Percentiles rank a stretch among this genome's conserved stretches.
Conservation (phyloP, 2,797 vertebrate species). For the Karalla daura region DNA sequence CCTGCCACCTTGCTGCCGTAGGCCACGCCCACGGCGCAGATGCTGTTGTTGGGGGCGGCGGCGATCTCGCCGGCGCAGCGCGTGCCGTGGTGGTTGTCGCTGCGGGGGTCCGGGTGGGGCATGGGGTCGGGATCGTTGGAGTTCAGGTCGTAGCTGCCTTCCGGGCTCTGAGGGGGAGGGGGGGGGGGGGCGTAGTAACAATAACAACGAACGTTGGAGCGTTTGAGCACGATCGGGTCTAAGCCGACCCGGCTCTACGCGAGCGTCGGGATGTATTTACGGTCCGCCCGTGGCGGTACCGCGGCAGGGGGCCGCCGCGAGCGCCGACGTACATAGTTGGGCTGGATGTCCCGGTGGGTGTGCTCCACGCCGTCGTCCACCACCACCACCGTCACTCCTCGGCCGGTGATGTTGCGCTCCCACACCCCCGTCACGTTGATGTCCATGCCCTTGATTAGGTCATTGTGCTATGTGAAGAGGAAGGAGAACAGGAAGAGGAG, state of each 20-base stretch:
- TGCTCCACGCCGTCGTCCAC: slow-evolving; percentile 96
- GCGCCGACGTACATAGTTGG: slow-evolving; percentile 91
- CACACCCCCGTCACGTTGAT: slow-evolving; percentile 98
- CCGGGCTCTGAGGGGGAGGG: slow-evolving; percentile 87
- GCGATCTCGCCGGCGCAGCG: slow-evolving; percentile 97
- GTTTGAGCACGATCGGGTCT: not conserved
- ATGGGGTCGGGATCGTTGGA: slow-evolving; percentile 97
- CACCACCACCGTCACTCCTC: slow-evolving; percentile 94
- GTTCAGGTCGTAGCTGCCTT: slow-evolving; percentile 97
- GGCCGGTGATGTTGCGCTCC: slow-evolving; percentile 94
- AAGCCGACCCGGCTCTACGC: not conserved
- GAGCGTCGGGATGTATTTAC: not conserved
- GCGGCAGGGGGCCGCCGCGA: too few species aligned
- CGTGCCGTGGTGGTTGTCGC: slow-evolving; percentile 95
- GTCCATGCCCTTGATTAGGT: slow-evolving; percentile 88
- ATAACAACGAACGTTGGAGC: not conserved
- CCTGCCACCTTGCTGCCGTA: slow-evolving; percentile 95
- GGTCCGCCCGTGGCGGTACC: not conserved
- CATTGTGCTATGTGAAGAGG: slow-evolving; percentile 88
- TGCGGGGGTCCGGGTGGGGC: slow-evolving; percentile 91
- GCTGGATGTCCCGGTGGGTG: slow-evolving; percentile 91
- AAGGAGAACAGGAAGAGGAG: not conserved
- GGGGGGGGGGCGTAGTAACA: not conserved
- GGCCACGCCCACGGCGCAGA: slow-evolving; percentile 95
- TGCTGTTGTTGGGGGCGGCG: slow-evolving; percentile 94